Evolutionary conservation across 2,797 vertebrate genomes (phyloP).

Genomic region (Crocodylus rhombifer): DNA sequence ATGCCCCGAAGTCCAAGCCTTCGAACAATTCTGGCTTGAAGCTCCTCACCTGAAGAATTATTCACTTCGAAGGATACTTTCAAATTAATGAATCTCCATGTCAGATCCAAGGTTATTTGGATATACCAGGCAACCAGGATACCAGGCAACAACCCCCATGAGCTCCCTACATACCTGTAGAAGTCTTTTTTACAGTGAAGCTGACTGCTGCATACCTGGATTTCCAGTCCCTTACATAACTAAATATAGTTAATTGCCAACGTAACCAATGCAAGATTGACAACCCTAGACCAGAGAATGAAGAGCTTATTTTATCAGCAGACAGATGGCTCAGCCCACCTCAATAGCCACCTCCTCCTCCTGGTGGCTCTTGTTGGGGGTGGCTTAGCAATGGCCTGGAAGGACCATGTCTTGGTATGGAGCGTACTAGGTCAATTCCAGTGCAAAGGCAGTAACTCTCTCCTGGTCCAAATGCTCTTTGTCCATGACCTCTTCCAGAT

Average conservation of each 20-base stretch:
- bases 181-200: not conserved
- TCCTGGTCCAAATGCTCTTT: not conserved
- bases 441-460: not conserved
- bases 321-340: not conserved
- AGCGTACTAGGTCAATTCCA: no score
- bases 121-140: accelerated
- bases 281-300: not conserved
- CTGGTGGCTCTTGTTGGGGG: not conserved
- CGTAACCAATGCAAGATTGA: not conserved
- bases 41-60: not conserved
- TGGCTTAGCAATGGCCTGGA: not conserved
- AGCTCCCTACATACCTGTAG: not conserved
- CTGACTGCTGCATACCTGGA: not conserved
- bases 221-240: no score
- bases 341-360: not conserved
- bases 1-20: not conserved
- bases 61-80: not conserved
- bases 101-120: accelerated
- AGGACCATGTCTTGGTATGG: not conserved
- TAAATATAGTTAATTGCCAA: not conserved
- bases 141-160: no score
- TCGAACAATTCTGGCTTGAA: not conserved
- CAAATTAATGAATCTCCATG: no score
- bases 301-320: not conserved
- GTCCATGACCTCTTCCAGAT: not conserved